Base-by-base conservation (phyloP, 2,888 invertebrate species). In the Conus canariensis region DNA sequence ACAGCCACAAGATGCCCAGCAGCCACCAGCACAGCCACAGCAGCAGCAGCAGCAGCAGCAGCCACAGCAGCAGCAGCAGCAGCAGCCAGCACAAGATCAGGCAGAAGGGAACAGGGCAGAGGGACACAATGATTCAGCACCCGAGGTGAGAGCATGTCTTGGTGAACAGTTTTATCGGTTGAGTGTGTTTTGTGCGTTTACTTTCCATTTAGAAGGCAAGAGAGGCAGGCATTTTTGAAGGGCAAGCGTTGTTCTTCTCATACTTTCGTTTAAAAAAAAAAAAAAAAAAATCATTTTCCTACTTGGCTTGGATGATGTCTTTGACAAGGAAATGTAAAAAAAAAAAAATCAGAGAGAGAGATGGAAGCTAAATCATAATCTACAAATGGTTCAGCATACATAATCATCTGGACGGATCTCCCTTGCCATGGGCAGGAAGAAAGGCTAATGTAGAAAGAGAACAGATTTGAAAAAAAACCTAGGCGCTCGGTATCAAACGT, bases 61-160 rank as follows among this genome's bases (percentile, higher is more conserved):
- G 10, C 92, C 90, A 88, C 91, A 90, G 87, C 59, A 88, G 89
- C 92, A 90, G 89, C 90, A 80, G 90, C 91, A 83, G n/a, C 88
- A 70, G 77, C 89, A 89, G 25, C 89, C 67, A 45, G 22, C 85
- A 82, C 56, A 19, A 25, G 4, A 60, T 8, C 85, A 85, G 30
- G n/a, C 60, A 8, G 60, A 87, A 56, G 22, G 25, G 9, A 22
- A 56, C 30, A 58, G 10, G 16, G 58, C 87, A 87, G 87, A 77
- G 12, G 87, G 74, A n/a, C 74, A 58, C 22, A 87, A 87, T n/a
- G n/a, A 58, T 30, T 22, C n/a, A n/a, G 60, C 25, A 30, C 14
- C 45, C 16, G 30, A 67, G 86, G 86, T 86, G 0, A 64, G 86
- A 25, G 22, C 25, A 74, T 74, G 22, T 74, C n/a, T 74, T 74